These are phyloP conservation scores for Carlito syrichta DNA, from an alignment of 2,113 vertebrate genomes.

Conservation along the genomic window DNA sequence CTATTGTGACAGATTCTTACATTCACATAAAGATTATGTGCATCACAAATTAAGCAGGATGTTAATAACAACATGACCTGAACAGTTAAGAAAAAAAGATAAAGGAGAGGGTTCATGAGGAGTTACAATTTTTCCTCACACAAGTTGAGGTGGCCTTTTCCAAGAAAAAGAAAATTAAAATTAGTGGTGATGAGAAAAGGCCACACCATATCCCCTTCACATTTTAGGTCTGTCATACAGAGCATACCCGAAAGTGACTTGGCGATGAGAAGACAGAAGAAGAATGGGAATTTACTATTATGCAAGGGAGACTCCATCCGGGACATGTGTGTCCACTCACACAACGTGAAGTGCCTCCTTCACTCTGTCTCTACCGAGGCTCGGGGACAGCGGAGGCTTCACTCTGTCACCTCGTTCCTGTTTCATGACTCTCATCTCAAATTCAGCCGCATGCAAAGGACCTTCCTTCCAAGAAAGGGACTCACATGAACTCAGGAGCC, in stretches of 20 bases:
- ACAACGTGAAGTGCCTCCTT: neutral
- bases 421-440: neutral
- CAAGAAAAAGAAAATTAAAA: too few relatives aligned
- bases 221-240: neutral
- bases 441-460: neutral
- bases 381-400: neutral
- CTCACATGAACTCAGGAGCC: neutral
- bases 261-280: neutral
- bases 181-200: constrained; percentile 39
- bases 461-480: neutral
- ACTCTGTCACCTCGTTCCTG: neutral
- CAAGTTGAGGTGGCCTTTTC: constrained; percentile 19
- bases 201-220: neutral
- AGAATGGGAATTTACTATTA: neutral
- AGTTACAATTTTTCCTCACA: neutral
- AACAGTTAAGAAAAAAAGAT: constrained; percentile 18
- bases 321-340: neutral
- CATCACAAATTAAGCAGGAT: neutral
- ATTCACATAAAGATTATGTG: constrained; percentile 17
- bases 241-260: neutral
- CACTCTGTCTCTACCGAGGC: neutral
- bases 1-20: neutral
- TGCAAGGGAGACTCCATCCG: neutral
- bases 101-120: neutral
- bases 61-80: neutral